Evolutionary conservation across 2,888 invertebrate species (phyloP).

Genomic region (Itoplectis maculator): DNA sequence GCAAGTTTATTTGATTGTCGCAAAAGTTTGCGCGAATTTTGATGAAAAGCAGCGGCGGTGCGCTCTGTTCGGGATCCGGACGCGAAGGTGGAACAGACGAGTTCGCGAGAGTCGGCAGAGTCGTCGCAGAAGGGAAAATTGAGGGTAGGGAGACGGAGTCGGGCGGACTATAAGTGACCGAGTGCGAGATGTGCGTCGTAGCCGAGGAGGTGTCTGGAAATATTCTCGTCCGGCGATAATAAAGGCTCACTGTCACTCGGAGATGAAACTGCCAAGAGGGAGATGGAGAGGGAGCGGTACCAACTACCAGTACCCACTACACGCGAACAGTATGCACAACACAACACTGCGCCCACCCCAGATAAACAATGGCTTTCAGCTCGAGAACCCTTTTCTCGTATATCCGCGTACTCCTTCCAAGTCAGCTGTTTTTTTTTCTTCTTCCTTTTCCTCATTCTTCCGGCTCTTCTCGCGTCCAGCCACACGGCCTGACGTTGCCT

Average conservation of each 20-base stretch:
- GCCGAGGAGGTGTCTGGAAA: conserved; percentile 48
- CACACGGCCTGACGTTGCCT: conserved; percentile 35
- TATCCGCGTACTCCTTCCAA: conserved; percentile 57
- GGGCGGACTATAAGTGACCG: background rate
- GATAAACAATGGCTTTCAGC: conserved; percentile 66
- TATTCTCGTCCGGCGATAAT: conserved; percentile 56
- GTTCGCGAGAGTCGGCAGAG: no score
- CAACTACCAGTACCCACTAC: conserved; percentile 20
- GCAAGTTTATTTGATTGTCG: no score
- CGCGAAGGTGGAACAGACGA: no score
- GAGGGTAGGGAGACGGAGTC: background rate
- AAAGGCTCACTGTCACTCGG: conserved; percentile 64
- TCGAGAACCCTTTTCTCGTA: conserved; percentile 63
- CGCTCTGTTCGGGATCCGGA: no score
- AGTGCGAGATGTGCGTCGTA: background rate
- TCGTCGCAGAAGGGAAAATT: no score
- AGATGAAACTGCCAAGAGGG: conserved; percentile 66
- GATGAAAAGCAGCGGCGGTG: no score
- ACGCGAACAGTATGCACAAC: conserved; percentile 40
- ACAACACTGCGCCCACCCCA: conserved; percentile 41
- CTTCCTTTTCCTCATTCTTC: conserved; percentile 29
- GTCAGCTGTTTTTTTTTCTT: conserved; percentile 52
- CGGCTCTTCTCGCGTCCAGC: background rate
- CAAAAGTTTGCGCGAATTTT: no score
- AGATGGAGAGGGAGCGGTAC: conserved; percentile 43